Evolutionary conservation across 2,888 invertebrate species (phyloP).

Genomic region (Pollenia labialis): DNA sequence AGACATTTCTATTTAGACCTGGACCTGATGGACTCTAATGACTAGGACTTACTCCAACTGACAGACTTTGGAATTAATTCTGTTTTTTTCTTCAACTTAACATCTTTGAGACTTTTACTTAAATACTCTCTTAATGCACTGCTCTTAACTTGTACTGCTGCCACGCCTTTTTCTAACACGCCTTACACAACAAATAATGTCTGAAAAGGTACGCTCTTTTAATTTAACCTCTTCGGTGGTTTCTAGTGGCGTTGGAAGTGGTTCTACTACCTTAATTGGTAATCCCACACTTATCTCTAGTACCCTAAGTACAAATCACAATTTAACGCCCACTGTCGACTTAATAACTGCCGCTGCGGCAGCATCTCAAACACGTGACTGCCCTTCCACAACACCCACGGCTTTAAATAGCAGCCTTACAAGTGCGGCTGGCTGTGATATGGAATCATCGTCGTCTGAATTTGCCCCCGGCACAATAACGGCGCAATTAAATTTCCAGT

Average conservation of each 20-base stretch:
- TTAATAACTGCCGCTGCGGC: constrained; percentile 58
- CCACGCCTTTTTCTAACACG: constrained; percentile 50
- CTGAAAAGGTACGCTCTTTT: constrained; percentile 80
- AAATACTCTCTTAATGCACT: constrained; percentile 44
- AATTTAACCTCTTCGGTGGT: constrained; percentile 73
- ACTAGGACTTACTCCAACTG: not conserved
- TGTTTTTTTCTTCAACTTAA: constrained; percentile 10
- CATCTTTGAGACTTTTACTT: constrained; percentile 48
- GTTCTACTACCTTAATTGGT: constrained; percentile 75
- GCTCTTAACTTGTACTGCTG: constrained; percentile 39
- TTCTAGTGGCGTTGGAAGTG: constrained; percentile 40
- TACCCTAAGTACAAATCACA: constrained; percentile 75
- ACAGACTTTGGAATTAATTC: not conserved
- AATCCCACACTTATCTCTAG: constrained; percentile 79
- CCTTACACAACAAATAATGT: constrained; percentile 75
- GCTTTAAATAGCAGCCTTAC: constrained; percentile 49
- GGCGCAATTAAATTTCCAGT: constrained; percentile 81
- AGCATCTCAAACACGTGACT: constrained; percentile 59
- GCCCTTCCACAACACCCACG: constrained; percentile 50
- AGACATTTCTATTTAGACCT: constrained; percentile 2
- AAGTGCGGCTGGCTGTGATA: constrained; percentile 72
- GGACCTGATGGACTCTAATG: constrained; percentile 46
- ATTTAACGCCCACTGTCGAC: constrained; percentile 72
- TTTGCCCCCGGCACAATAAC: constrained; percentile 76
- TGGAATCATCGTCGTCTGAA: constrained; percentile 75